Conservation (phyloP, 1,140 invertebrate genomes). For the Centruroides vittatus region DNA sequence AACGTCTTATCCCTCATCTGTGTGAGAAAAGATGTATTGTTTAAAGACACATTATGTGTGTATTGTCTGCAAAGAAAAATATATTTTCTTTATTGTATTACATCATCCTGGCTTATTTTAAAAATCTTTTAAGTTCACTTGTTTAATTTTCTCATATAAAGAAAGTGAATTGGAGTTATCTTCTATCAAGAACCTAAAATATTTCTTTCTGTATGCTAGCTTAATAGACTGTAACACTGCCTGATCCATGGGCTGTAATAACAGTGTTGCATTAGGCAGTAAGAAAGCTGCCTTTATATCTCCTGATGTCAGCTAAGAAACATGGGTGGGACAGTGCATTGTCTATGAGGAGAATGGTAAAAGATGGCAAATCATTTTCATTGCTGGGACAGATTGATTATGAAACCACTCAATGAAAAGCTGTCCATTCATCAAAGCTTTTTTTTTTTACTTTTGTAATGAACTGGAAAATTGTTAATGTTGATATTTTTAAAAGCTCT, state of each 20-base stretch:
- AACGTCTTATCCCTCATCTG: too few relatives aligned
- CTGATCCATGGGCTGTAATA: constrained; percentile 2
- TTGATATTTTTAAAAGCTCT: not conserved
- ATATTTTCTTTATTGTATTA: too few relatives aligned
- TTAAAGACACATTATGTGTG: too few relatives aligned
- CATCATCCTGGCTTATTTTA: too few relatives aligned
- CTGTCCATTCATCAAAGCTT: not conserved
- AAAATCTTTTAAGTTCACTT: too few relatives aligned
- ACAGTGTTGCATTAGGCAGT: not conserved
- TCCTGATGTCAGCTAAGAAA: not conserved
- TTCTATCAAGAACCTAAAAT: too few relatives aligned
- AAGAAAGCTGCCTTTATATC: not conserved
- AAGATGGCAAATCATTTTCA: not conserved
- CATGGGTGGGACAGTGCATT: not conserved
- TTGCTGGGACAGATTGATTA: not conserved
- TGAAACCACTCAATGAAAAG: not conserved
- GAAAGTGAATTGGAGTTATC: too few relatives aligned
- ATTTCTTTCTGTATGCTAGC: too few relatives aligned
- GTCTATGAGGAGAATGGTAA: not conserved
- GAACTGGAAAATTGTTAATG: not conserved
- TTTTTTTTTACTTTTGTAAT: not conserved
- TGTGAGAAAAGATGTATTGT: too few relatives aligned
- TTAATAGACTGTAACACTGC: not conserved
- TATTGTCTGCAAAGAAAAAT: too few relatives aligned
- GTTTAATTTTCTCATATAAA: too few relatives aligned